Percentiles rank a stretch among this genome's conserved stretches.
phyloP scores from a whole-genome alignment of 2,113 vertebrate genomes.

The Cheilinus undulatus region DNA sequence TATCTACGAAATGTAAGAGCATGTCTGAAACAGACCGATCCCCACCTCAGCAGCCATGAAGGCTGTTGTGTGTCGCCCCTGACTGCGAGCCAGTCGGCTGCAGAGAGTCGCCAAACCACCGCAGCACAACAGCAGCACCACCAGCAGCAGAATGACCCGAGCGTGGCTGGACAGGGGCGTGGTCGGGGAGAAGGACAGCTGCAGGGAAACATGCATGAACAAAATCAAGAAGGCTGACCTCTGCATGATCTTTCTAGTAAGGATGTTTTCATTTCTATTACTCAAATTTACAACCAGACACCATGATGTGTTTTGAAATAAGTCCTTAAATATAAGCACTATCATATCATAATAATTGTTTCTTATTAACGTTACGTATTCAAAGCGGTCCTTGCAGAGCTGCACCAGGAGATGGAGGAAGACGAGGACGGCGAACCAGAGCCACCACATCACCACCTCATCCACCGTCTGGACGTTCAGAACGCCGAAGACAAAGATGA shows the following conservation, averaged over 20 bases:
- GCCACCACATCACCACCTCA: conserved; percentile 98
- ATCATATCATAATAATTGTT: too few relatives aligned
- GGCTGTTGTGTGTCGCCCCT: conserved; percentile 94
- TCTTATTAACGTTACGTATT: conserved; percentile 89
- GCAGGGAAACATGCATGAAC: conserved; percentile 27
- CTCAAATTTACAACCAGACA: too few relatives aligned
- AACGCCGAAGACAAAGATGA: conserved; percentile 99
- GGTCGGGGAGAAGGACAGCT: conserved; percentile 98
- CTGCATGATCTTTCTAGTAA: too few relatives aligned
- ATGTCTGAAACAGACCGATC: too few relatives aligned
- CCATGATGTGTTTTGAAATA: too few relatives aligned
- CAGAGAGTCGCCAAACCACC: conserved; percentile 73
- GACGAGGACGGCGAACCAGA: conserved; percentile 97
- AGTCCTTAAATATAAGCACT: too few relatives aligned
- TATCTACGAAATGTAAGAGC: too few relatives aligned
- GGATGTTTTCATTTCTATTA: too few relatives aligned
- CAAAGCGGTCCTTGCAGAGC: conserved; percentile 98
- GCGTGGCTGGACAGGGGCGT: conserved; percentile 95
- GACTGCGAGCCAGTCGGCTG: conserved; percentile 80
- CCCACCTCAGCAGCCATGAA: conserved; percentile 99
- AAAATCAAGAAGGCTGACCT: too few relatives aligned
- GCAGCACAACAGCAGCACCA: conserved; percentile 91
- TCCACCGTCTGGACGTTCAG: conserved; percentile 97
- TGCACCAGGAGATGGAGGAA: conserved; percentile 99
- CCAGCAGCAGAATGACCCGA: conserved; percentile 90